These are phyloP conservation scores for Lottia scabra DNA, from an alignment of 2,888 invertebrate genomes.

Conservation along the genomic window DNA sequence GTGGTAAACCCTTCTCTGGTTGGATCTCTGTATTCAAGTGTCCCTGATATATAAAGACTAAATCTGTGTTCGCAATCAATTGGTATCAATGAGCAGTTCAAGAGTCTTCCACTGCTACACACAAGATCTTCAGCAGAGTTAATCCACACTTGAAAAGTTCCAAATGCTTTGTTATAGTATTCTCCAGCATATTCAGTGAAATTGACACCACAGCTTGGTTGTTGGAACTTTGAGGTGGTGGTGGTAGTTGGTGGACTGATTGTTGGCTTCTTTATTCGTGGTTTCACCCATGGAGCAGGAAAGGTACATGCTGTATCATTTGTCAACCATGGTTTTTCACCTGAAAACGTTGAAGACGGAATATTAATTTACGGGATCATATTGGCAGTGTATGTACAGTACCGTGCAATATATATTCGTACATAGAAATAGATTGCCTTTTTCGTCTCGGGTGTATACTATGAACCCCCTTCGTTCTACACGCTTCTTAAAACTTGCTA, in stretches of 20 bases:
- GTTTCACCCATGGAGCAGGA: slow-evolving; percentile 11
- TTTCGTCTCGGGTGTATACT: no score
- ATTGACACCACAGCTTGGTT: slow-evolving; percentile 1
- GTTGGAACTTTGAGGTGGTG: neutral
- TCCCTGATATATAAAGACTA: neutral
- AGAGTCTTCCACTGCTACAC: neutral
- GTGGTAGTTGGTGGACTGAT: neutral
- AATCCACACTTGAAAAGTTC: slow-evolving; percentile 7
- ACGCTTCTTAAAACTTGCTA: no score
- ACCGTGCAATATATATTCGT: no score
- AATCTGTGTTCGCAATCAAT: neutral
- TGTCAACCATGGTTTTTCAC: slow-evolving; percentile 13
- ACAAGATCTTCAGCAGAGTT: neutral
- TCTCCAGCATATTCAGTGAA: slow-evolving; percentile 7
- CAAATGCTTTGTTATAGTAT: slow-evolving; percentile 14
- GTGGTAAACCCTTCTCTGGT: neutral
- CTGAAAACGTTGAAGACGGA: neutral
- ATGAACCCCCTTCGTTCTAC: no score
- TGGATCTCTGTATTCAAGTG: neutral
- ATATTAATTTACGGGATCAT: no score
- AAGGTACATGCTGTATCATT: slow-evolving; percentile 12
- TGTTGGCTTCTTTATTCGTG: neutral
- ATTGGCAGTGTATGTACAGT: no score
- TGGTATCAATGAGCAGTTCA: neutral
- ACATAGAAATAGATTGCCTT: no score